Base-by-base conservation (phyloP, 2,797 vertebrate genomes). In the Dryobates pubescens region DNA sequence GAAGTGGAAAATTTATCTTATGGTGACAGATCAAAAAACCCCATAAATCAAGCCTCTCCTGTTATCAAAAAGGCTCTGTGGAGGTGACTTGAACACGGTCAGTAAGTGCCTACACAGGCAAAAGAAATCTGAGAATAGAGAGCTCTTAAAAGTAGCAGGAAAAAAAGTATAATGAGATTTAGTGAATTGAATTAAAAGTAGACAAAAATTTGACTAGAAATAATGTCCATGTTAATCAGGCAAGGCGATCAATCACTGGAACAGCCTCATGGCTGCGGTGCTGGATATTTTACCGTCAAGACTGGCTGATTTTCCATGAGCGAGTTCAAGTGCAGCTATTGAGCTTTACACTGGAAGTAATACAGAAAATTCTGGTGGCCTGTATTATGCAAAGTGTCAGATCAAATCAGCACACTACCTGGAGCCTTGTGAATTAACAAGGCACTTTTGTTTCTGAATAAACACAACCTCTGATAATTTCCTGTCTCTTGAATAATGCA, bases 271-370 rank as follows among this genome's bases (percentile, higher is more conserved):
- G 80, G 88, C 80, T 30, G 2, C 81, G 79, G 32, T 17, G 76
- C 82, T 86, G 80, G 82, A 34, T 89, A 68, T 84, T 76, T 89
- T 79, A 94, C 76, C 70, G 86, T 54, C 0, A 4, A 92, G 86
- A 86, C 47, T 1, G 1, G 78, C 54, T 74, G 67, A 83, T 93
- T 94, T 93, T 88, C 82, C 63, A 71, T 51, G 91, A 91, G 41
- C 82, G 27, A 79, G 64, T 74, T 95, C 83, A 88, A 93, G 88
- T 89, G 83, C 61, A 71, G 69, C 91, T 82, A 41, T 51, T 88
- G 86, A 92, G 91, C 61, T 93, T 93, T 89, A 95, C 93, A 74
- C 86, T 96, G 94, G 82, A 93, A 90, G 71, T 51, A 82, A 86
- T 68, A 82, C 61, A 84, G 88, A 86, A 79, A 73, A 91, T 89